phyloP scores from a whole-genome alignment of 2,888 invertebrate genomes.

The Camponotus fellah region DNA sequence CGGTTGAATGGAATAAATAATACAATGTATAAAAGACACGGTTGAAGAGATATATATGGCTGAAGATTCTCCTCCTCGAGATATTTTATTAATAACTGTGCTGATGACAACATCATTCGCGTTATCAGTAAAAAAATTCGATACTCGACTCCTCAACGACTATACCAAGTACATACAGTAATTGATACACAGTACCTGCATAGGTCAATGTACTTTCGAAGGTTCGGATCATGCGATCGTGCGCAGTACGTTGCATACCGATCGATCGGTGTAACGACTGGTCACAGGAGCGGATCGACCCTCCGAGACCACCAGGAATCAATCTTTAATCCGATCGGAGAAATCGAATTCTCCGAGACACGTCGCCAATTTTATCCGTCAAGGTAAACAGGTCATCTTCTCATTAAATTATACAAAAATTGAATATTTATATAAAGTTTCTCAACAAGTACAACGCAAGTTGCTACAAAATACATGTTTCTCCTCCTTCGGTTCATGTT shows the following conservation, averaged over 20 bases:
- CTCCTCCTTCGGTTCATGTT: not conserved
- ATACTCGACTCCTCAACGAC: not conserved
- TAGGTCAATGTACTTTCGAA: slow-evolving; percentile 84
- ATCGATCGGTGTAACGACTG: slow-evolving; percentile 75
- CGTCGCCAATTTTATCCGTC: not conserved
- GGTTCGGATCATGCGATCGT: slow-evolving; percentile 80
- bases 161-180: slow-evolving; percentile 27
- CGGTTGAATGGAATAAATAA: not conserved
- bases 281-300: slow-evolving; percentile 69
- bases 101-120: not conserved
- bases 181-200: slow-evolving; percentile 53
- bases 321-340: not conserved
- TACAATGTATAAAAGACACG: not conserved
- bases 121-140: slow-evolving; percentile 19
- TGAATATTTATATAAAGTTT: not conserved
- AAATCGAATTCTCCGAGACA: slow-evolving; percentile 4
- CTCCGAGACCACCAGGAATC: slow-evolving; percentile 20
- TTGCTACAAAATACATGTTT: not conserved
- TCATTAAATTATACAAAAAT: not conserved
- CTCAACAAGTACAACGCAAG: not conserved
- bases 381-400: not conserved
- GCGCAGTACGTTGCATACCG: slow-evolving; percentile 79
- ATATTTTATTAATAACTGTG: not conserved
- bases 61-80: not conserved
- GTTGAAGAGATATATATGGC: not conserved